phyloP scores from a whole-genome alignment of 2,797 vertebrate genomes.

The Coregonus sp. region DNA sequence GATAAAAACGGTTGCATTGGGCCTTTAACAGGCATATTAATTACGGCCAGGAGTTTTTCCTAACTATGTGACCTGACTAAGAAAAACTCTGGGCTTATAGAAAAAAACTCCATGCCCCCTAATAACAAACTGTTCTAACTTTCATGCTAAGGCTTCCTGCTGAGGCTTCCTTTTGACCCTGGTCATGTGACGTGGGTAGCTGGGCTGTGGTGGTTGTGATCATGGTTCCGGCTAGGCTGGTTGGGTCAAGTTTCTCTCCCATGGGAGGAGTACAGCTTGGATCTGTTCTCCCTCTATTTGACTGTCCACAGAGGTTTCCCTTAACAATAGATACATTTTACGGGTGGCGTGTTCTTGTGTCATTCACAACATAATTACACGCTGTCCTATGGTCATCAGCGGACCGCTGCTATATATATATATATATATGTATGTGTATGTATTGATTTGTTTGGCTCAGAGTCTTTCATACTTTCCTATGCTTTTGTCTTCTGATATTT shows the following conservation, averaged over 20 bases:
- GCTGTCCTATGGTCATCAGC: slow-evolving; percentile 50
- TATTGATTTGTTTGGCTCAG: slow-evolving; percentile 43
- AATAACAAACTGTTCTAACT: not conserved
- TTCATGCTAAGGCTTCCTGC: not conserved
- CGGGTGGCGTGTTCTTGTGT: slow-evolving; percentile 45
- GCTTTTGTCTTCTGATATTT: slow-evolving; percentile 50
- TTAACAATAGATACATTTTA: slow-evolving; percentile 64
- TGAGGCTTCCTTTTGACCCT: slow-evolving; percentile 64
- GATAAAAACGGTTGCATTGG: no score
- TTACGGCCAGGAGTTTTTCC: not conserved
- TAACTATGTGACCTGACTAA: not conserved
- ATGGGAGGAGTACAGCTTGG: slow-evolving; percentile 43
- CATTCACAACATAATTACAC: slow-evolving; percentile 54
- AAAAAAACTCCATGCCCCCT: not conserved
- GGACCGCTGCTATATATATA: slow-evolving; percentile 49
- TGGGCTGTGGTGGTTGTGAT: slow-evolving; percentile 31
- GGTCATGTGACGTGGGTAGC: slow-evolving; percentile 59
- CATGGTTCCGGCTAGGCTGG: slow-evolving; percentile 52
- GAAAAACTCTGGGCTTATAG: not conserved
- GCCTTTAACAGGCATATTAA: not conserved
- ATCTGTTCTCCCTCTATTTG: slow-evolving; percentile 33
- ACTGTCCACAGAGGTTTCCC: slow-evolving; percentile 48
- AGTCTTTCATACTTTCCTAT: slow-evolving; percentile 15
- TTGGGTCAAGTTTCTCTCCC: slow-evolving; percentile 51
- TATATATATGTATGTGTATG: slow-evolving; percentile 18